Percentiles rank a stretch among this genome's conserved stretches.
phyloP scores from a whole-genome alignment of 2,113 vertebrate genomes.

The Forbesichthys agassizii region DNA sequence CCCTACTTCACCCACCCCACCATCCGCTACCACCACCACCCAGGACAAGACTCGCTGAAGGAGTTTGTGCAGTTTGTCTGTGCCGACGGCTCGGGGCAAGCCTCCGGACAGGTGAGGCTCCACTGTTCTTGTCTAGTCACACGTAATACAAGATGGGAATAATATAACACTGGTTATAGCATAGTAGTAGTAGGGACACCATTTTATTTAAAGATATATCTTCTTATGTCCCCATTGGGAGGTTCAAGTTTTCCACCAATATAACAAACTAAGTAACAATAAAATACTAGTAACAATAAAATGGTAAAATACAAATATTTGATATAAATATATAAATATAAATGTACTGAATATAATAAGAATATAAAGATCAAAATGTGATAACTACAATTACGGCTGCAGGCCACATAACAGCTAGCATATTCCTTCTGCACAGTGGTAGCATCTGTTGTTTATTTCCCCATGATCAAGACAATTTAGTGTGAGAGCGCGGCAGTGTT shows the following conservation, averaged over 20 bases:
- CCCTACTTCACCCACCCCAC: conserved; percentile 97
- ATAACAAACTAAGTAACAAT: background rate
- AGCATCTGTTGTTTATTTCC: too few relatives aligned
- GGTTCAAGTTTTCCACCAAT: background rate
- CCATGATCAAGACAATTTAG: too few relatives aligned
- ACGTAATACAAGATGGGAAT: background rate
- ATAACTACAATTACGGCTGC: background rate
- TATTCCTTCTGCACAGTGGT: background rate
- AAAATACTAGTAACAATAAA: background rate
- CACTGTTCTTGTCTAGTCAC: background rate
- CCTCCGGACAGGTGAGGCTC: conserved; percentile 86
- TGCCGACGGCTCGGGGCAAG: conserved; percentile 90
- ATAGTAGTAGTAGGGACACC: too few relatives aligned
- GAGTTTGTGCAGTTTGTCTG: conserved; percentile 97
- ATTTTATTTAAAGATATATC: too few relatives aligned
- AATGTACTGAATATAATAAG: background rate
- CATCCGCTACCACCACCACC: conserved; percentile 95
- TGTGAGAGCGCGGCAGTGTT: background rate
- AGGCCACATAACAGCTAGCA: background rate
- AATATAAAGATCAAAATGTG: background rate
- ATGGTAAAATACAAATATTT: background rate
- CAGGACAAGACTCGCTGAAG: conserved; percentile 93
- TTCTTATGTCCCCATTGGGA: too few relatives aligned
- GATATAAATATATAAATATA: background rate
- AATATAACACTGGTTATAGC: too few relatives aligned